Base-by-base conservation (phyloP, 2,888 invertebrate species). In the Conchocele bisecta region DNA sequence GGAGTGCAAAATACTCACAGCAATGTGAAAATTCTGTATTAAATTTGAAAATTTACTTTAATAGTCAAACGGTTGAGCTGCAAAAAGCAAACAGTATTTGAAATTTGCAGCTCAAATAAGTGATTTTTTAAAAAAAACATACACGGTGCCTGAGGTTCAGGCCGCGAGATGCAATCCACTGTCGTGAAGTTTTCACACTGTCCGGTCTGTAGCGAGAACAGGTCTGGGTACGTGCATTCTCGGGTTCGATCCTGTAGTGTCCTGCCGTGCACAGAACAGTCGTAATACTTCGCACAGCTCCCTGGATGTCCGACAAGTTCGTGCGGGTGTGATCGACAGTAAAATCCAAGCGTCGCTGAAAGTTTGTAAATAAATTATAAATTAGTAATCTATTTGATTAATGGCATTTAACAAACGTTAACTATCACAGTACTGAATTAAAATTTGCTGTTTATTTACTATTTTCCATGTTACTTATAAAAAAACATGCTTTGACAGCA, bases 111-210 rank as follows among this genome's bases (percentile, higher is more conserved):
- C 37, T 35, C 11, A 15, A 35, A 13, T 35, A 35, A 15, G 37
- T 35, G 37, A 11, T 35, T 11, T 11, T 11, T 15, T 35, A 41
- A 50, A 50, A 13, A 46, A 15, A 46, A 74, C 82, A 61, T 76
- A 82, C 82, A 82, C 22, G 82, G 82, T 29, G 80, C 78, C 37
- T 79, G 70, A 0, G 82, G 80, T 56, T 82, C 82, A 39, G 44
- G 50, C n/a, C 74, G 73, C 7, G 61, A 44, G n/a, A 56, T 50
- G 42, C 82, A 82, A 11, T 72, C 42, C 3, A 80, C 76, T 20
- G 67, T 53, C 6, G 78, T 70, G 42, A 82, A 82, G 37, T 75
- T 78, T 35, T 75, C 73, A 71, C 82, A 82, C 24, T 66, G 58
- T 1, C 60, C 48, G 6, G 73, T 73, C 3, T 46, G 50, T 17